Percentiles rank a stretch among this genome's conserved stretches.
Evolutionary conservation across 2,888 invertebrate species (phyloP).

Genomic region (Drosophila tanythrix): DNA sequence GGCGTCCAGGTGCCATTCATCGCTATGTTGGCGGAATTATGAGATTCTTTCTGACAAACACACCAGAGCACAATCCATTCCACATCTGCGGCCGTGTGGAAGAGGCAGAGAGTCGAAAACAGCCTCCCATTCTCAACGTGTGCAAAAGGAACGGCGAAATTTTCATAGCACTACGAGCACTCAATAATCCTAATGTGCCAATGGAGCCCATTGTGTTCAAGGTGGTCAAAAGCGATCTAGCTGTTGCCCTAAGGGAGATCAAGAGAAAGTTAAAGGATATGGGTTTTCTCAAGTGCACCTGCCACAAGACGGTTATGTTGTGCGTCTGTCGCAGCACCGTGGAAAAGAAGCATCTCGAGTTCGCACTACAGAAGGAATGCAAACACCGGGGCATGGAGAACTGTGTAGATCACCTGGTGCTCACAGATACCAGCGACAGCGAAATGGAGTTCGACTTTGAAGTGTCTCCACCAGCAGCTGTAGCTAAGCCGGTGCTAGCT

Average conservation of each 20-base stretch:
- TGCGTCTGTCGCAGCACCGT: constrained; percentile 78
- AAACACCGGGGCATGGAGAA: constrained; percentile 55
- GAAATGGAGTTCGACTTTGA: constrained; percentile 89
- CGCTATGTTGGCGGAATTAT: constrained; percentile 81
- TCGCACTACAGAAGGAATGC: constrained; percentile 86
- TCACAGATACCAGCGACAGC: constrained; percentile 83
- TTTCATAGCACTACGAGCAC: constrained; percentile 85
- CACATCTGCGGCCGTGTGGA: constrained; percentile 82
- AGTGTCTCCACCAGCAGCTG: constrained; percentile 89
- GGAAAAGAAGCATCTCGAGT: constrained; percentile 85
- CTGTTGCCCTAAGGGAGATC: constrained; percentile 85
- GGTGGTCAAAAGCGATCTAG: constrained; percentile 87
- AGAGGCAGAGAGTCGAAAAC: constrained; percentile 33
- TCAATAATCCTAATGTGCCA: constrained; percentile 6
- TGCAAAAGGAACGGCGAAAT: constrained; percentile 88
- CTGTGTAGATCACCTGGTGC: constrained; percentile 70
- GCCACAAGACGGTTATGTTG: constrained; percentile 85
- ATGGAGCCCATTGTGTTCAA: constrained; percentile 88
- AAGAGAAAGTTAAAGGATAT: constrained; percentile 86
- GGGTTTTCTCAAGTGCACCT: constrained; percentile 86
- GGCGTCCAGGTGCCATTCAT: constrained; percentile 83
- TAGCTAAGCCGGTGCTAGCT: constrained; percentile 86
- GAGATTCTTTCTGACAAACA: constrained; percentile 79
- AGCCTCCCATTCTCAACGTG: constrained; percentile 87
- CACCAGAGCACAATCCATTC: constrained; percentile 60